Conservation (phyloP, 2,797 vertebrate species). For the Oceanodroma leucorhoa region DNA sequence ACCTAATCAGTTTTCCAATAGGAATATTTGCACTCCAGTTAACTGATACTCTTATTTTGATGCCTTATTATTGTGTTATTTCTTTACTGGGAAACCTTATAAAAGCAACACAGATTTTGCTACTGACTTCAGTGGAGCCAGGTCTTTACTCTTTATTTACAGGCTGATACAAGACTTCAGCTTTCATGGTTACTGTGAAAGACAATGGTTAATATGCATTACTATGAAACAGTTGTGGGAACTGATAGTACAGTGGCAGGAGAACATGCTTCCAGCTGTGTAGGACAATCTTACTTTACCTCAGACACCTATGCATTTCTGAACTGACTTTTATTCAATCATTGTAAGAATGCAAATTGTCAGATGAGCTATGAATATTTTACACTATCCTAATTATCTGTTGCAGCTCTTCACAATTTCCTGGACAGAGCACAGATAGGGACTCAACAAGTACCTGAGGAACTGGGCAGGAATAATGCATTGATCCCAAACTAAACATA, state of each 20-base stretch:
- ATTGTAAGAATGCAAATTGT: neutral
- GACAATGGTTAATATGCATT: neutral
- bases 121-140: neutral
- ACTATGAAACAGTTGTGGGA: neutral
- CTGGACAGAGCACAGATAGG: neutral
- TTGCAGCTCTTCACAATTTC: neutral
- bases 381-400: neutral
- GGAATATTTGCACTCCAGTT: neutral
- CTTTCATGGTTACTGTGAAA: neutral
- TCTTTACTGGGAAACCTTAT: neutral
- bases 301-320: neutral
- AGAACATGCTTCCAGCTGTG: neutral
- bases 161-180: neutral
- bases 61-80: neutral
- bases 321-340: neutral
- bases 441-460: neutral
- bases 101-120: neutral
- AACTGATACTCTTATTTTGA: neutral
- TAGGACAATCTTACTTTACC: neutral
- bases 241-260: neutral
- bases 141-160: neutral
- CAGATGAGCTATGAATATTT: neutral
- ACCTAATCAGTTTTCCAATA: neutral
- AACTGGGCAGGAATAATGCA: neutral
- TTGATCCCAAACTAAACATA: neutral